A percentile compares a stretch with the other conserved stretches of the same genome.
Conservation (phyloP, 2,113 vertebrate genomes). For the Phalacrocorax pelagicus region DNA sequence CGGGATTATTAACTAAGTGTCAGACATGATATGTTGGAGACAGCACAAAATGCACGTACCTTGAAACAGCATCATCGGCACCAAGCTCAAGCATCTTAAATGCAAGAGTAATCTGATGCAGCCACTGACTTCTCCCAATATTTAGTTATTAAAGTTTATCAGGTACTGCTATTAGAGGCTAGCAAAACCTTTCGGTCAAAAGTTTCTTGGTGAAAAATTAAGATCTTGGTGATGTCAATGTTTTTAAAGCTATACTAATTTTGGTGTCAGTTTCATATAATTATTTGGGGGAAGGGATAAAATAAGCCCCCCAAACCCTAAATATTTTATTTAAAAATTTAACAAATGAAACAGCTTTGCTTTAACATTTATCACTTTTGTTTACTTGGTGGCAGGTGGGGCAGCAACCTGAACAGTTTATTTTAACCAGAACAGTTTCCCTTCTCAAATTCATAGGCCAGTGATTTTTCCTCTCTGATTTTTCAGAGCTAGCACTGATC, state of each 20-base stretch:
- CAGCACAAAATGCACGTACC: not conserved
- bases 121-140: not conserved
- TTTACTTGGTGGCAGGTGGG: not conserved
- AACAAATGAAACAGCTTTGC: not conserved
- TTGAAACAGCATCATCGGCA: not conserved
- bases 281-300: not conserved
- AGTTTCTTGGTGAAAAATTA: not conserved
- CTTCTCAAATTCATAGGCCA: not conserved
- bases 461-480: not conserved
- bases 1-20: not conserved
- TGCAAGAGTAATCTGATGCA: not conserved
- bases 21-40: not conserved
- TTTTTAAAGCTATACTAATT: not conserved
- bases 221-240: not conserved
- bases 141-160: not conserved
- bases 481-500: not conserved
- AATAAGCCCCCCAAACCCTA: not conserved
- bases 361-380: not conserved
- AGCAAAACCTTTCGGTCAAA: not conserved
- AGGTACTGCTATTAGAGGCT: not conserved
- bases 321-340: not conserved
- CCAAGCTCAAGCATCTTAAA: not conserved
- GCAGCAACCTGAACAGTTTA: not conserved
- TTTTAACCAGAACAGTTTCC: not conserved
- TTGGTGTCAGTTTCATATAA: not conserved